phyloP scores from a whole-genome alignment of 2,113 vertebrate genomes.

The Gavialis gangeticus region DNA sequence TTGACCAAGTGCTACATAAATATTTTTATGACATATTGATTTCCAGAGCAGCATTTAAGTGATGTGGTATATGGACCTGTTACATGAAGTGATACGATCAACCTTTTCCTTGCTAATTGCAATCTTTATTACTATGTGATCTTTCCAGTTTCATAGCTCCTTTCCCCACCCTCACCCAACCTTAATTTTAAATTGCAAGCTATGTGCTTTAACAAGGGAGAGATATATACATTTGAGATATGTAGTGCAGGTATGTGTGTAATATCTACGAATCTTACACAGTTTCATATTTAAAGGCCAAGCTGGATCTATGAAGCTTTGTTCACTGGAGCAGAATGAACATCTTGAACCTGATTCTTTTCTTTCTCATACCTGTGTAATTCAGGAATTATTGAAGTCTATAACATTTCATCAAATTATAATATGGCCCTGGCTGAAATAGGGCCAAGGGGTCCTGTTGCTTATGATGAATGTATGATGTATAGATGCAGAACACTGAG shows the following conservation, averaged over 20 bases:
- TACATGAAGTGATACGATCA: neutral
- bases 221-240: neutral
- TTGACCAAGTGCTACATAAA: neutral
- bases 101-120: neutral
- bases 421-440: neutral
- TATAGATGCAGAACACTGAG: neutral
- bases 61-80: neutral
- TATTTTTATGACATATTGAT: neutral
- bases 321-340: slow-evolving; percentile 10
- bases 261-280: neutral
- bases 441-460: neutral
- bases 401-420: neutral
- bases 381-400: neutral
- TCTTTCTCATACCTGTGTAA: neutral
- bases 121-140: neutral
- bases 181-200: neutral
- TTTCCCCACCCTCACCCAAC: neutral
- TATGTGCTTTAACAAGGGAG: neutral
- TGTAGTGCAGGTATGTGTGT: neutral
- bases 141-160: neutral
- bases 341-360: slow-evolving; percentile 18
- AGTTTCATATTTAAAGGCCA: slow-evolving; percentile 10
- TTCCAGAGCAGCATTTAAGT: neutral
- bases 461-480: neutral
- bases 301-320: neutral